phyloP scores from a whole-genome alignment of 2,888 invertebrate species.

The Meteorus colon region DNA sequence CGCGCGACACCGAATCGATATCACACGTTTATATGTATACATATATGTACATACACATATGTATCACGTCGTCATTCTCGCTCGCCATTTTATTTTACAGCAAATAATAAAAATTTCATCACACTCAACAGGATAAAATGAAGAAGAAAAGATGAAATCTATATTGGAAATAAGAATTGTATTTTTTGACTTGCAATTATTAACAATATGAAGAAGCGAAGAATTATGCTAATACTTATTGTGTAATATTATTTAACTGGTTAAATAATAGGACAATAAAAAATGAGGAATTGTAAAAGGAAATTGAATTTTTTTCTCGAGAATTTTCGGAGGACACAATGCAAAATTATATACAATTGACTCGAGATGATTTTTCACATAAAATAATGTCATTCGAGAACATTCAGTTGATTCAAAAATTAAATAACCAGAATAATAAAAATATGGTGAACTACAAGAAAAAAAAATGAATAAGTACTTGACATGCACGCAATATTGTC shows the following conservation, averaged over 20 bases:
- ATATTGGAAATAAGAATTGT: not conserved
- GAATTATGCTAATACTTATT: too few relatives aligned
- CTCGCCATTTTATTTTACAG: conserved; percentile 34
- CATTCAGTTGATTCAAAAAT: not conserved
- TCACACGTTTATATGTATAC: not conserved
- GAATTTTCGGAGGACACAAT: too few relatives aligned
- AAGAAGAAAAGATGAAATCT: not conserved
- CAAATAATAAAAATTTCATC: conserved; percentile 20
- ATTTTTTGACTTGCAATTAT: conserved; percentile 13
- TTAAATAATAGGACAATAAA: too few relatives aligned
- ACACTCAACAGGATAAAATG: conserved; percentile 9
- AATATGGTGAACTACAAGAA: conserved; percentile 5
- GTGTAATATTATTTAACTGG: too few relatives aligned
- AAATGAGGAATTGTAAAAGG: too few relatives aligned
- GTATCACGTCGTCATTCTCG: conserved; percentile 23
- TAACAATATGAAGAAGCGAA: conserved; percentile 6
- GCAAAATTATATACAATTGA: too few relatives aligned
- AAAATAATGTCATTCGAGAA: too few relatives aligned
- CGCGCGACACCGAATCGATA: not conserved
- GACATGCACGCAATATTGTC: conserved; percentile 33
- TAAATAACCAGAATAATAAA: not conserved
- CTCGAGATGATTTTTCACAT: too few relatives aligned
- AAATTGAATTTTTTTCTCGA: too few relatives aligned
- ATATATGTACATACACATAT: not conserved
- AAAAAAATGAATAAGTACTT: not conserved